phyloP scores from a whole-genome alignment of 2,888 invertebrate genomes.

The Hypercompe scribonia region DNA sequence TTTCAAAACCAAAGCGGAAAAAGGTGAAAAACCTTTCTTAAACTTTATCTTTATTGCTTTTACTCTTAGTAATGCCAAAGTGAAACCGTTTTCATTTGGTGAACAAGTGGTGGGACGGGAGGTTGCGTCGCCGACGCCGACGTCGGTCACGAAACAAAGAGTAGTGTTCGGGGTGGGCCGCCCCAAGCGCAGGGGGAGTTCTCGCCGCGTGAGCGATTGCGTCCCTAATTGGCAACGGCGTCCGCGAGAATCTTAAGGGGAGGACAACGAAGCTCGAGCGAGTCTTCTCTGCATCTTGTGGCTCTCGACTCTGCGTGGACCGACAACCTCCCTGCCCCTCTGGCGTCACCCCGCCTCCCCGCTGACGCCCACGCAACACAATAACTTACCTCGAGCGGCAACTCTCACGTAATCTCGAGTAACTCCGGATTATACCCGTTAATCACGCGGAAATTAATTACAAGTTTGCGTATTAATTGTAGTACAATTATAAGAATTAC shows the following conservation, averaged over 20 bases:
- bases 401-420: constrained; percentile 83
- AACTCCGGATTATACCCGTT: constrained; percentile 85
- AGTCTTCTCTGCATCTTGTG: constrained; percentile 79
- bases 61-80: constrained; percentile 74
- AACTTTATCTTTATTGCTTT: constrained; percentile 74
- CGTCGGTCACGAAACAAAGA: constrained; percentile 78
- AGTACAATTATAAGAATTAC: constrained; percentile 82
- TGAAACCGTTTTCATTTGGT: constrained; percentile 84
- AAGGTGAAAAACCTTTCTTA: constrained; percentile 70
- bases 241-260: constrained; percentile 87
- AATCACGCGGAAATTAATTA: constrained; percentile 86
- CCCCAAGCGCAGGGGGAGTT: constrained; percentile 62
- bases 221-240: constrained; percentile 87
- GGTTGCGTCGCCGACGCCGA: constrained; percentile 63
- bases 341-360: constrained; percentile 49
- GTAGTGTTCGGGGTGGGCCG: constrained; percentile 65
- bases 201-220: constrained; percentile 86
- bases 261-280: constrained; percentile 80
- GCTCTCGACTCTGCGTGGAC: constrained; percentile 66
- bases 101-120: constrained; percentile 74
- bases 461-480: constrained; percentile 86
- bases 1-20: constrained; percentile 62
- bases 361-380: constrained; percentile 72
- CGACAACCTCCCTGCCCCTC: constrained; percentile 56
- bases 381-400: constrained; percentile 82